Base-by-base conservation (phyloP, 2,888 invertebrate species). In the Ctenicera cuprea region DNA sequence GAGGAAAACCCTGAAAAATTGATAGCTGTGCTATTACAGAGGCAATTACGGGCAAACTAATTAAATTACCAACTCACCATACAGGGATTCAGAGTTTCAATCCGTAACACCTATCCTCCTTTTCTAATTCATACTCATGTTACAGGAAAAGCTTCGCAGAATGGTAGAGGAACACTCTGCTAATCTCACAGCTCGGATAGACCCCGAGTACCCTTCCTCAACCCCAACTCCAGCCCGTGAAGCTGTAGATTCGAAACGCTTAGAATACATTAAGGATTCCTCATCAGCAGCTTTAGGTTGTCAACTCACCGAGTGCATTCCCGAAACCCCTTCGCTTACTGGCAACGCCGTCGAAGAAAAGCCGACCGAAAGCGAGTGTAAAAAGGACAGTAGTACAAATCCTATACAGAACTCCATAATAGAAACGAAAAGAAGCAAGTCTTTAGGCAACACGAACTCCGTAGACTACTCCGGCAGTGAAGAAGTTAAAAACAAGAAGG, bases 121-220 rank as follows among this genome's bases (percentile, higher is more conserved):
- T 33, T 33, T 9, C 9, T 33, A 33, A 8, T 9, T 33, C 33
- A 26, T 26, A 5, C 33, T 33, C 8, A 8, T 33, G 2, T 84
- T 82, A 4, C 74, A 86, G 85, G 85, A 83, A 81, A 85, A 85
- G 83, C 83, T 85, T 83, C 85, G 94, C 89, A 94, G 94, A 89
- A 95, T 95, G 95, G 95, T 95, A 85, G 95, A 95, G 89, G 95
- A 95, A 90, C 95, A 95, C 89, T 88, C 89, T 82, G 86, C 87
- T 75, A 88, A 84, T 75, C 78, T 86, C 76, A 82, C 84, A 79
- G 79, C 85, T 81, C 85, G 86, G 84, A 85, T 86, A 78, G 85
- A 85, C 71, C 82, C 85, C 84, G 86, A 86, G 68, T 86, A 84
- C 76, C 84, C 84, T 63, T 82, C 80, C 72, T 82, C 84, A 20